phyloP scores from a whole-genome alignment of 2,113 vertebrate genomes.

The Leptobrachium leishanense region DNA sequence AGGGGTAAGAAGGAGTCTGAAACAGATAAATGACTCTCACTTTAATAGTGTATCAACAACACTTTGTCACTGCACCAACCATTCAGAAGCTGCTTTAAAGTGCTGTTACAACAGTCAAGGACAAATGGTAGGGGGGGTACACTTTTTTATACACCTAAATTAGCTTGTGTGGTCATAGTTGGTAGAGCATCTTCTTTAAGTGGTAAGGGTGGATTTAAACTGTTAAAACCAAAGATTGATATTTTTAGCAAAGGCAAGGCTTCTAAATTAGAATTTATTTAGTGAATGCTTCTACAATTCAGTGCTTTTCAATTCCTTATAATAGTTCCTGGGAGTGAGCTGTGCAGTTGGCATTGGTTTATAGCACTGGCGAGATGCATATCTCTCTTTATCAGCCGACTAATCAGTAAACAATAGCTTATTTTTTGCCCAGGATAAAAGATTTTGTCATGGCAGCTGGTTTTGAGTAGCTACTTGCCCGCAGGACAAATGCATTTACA shows the following conservation, averaged over 20 bases:
- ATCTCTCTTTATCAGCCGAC: conserved; percentile 42
- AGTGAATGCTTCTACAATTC: conserved; percentile 20
- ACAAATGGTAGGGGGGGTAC: too few relatives aligned
- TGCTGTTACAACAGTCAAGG: too few relatives aligned
- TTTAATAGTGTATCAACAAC: too few relatives aligned
- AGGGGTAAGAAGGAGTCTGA: too few relatives aligned
- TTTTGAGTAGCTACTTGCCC: conserved; percentile 49
- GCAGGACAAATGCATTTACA: conserved; percentile 49
- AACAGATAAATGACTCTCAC: too few relatives aligned
- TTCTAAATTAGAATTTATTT: background rate
- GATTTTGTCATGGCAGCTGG: conserved; percentile 48
- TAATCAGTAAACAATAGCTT: conserved; percentile 47
- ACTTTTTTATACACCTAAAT: too few relatives aligned
- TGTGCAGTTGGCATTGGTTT: conserved; percentile 40
- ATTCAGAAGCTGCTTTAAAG: too few relatives aligned
- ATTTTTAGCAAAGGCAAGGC: background rate
- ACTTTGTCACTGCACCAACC: too few relatives aligned
- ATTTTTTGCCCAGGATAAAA: conserved; percentile 47
- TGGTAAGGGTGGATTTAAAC: background rate
- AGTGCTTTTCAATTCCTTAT: conserved; percentile 12
- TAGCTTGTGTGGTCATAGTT: too few relatives aligned
- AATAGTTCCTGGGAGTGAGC: conserved; percentile 29
- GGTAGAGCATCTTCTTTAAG: too few relatives aligned
- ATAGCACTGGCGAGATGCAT: conserved; percentile 30
- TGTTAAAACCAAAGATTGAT: background rate